These are phyloP conservation scores for Stomatorhinus ivindoensis DNA, from an alignment of 2,113 vertebrate species.

Conservation along the genomic window DNA sequence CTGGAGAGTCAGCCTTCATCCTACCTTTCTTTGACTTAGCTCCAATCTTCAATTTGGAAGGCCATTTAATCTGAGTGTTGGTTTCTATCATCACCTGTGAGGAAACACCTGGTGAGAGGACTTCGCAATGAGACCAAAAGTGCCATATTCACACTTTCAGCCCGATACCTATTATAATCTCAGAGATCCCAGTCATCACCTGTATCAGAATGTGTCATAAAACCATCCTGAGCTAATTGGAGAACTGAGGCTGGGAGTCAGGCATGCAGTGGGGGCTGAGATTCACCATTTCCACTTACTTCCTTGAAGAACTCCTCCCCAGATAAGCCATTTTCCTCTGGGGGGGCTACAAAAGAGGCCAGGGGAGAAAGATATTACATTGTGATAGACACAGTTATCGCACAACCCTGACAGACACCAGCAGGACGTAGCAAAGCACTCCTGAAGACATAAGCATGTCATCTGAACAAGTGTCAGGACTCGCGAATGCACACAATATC, in stretches of 20 bases:
- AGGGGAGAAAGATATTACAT: background rate
- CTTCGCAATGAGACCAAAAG: background rate
- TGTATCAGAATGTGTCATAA: constrained; percentile 31
- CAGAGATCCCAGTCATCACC: constrained; percentile 35
- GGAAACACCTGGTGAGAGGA: background rate
- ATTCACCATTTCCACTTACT: constrained; percentile 42
- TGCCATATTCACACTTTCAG: constrained; percentile 1
- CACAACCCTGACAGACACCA: background rate
- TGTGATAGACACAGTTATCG: background rate
- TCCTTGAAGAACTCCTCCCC: constrained; percentile 65
- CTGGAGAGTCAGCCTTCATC: background rate
- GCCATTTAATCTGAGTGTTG: constrained; percentile 71
- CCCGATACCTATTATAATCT: constrained; percentile 7
- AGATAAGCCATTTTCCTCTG: constrained; percentile 39
- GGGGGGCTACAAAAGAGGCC: constrained; percentile 47
- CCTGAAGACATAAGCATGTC: background rate
- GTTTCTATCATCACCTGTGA: constrained; percentile 68
- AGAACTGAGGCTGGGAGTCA: background rate
- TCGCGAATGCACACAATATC: background rate
- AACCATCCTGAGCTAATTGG: background rate
- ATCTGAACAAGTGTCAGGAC: background rate
- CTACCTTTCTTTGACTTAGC: constrained; percentile 73
- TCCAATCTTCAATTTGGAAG: constrained; percentile 70
- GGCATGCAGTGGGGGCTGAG: background rate
- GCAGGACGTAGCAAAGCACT: background rate